A percentile compares a stretch with the other conserved stretches of the same genome.
Evolutionary conservation across 2,113 vertebrate species (phyloP).

Genomic region (Alexandromys fortis): DNA sequence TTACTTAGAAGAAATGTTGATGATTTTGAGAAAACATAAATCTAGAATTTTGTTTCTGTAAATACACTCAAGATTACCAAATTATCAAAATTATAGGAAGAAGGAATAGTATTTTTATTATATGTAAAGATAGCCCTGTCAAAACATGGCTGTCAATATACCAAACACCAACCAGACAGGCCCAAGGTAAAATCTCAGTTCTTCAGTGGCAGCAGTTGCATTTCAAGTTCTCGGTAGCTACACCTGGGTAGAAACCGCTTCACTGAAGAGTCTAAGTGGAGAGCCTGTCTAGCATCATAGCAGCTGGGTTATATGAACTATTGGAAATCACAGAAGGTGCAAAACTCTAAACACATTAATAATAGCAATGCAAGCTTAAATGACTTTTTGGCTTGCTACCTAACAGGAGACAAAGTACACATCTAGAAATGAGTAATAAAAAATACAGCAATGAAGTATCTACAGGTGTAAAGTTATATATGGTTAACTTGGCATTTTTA

Average conservation of each 20-base stretch:
- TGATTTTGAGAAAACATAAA: slow-evolving; percentile 37
- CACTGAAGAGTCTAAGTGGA: background rate
- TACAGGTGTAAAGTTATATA: slow-evolving; percentile 26
- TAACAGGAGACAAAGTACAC: background rate
- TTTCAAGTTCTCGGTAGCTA: background rate
- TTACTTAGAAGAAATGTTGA: slow-evolving; percentile 34
- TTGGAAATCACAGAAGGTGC: background rate
- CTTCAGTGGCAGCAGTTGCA: background rate
- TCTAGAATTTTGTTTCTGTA: slow-evolving; percentile 2
- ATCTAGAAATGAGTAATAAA: slow-evolving; percentile 38
- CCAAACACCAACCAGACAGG: background rate
- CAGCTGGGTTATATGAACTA: background rate
- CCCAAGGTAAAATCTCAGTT: slow-evolving; percentile 18
- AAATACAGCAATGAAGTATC: slow-evolving; percentile 32
- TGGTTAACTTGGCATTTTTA: slow-evolving; percentile 46
- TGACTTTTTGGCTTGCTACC: background rate
- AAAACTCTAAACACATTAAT: slow-evolving; percentile 26
- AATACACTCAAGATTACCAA: background rate
- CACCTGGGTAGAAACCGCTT: background rate
- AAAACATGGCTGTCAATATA: background rate
- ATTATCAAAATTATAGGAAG: slow-evolving; percentile 28
- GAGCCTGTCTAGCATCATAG: background rate
- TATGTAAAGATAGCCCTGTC: slow-evolving; percentile 21
- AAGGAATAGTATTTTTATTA: slow-evolving; percentile 33
- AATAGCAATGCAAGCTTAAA: slow-evolving; percentile 36